Evolutionary conservation across 2,888 invertebrate species (phyloP), one percentile per base, ranked within the genome.

Genomic region (Andrena praecox): DNA sequence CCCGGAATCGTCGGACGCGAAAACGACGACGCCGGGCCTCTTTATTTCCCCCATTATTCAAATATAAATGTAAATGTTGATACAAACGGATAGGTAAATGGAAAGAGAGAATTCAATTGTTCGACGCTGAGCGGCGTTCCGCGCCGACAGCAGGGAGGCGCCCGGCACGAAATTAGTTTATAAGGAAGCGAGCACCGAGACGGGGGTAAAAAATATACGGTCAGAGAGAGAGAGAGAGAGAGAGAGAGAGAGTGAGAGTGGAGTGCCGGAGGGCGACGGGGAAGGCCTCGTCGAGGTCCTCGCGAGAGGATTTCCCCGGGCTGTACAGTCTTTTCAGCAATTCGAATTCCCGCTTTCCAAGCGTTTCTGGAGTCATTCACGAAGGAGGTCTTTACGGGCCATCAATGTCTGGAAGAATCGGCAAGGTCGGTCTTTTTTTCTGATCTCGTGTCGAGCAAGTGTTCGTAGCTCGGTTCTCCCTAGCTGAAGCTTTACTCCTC

Each of bases 61-160:
- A 94, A 94, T 94, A 93, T 94, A 93, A 94, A 94, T 94, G 94
- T 94, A 94, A 94, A 94, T 94, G 94, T 94, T 94, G 94, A 93
- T 94, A 94, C 93, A 94, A 94, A 94, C 93, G 93, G 93, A 94
- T 93, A 93, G 94, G 93, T 93, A 93, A 93, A 93, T 93, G 93
- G 93, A 93, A 92, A 93, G 93, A 93, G 93, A 93, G 93, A 93
- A 93, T 94, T 93, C 91, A 93, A 94, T 93, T 94, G 94, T 94
- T 93, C 90, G 88, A 85, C 90, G 87, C 88, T 90, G 86, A 89
- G 60, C 74, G 82, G 73, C 54, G 59, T 60, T 42, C 10, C 71
- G 80, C 60, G 70, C 68, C 72, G 84, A 64, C 72, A 62, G 74
- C 82, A 72, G 80, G 87, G 84, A 77, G 79, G 76, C 87, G 86